Conservation (phyloP, 2,797 vertebrate species). For the Tympanoctomys barrerae region DNA sequence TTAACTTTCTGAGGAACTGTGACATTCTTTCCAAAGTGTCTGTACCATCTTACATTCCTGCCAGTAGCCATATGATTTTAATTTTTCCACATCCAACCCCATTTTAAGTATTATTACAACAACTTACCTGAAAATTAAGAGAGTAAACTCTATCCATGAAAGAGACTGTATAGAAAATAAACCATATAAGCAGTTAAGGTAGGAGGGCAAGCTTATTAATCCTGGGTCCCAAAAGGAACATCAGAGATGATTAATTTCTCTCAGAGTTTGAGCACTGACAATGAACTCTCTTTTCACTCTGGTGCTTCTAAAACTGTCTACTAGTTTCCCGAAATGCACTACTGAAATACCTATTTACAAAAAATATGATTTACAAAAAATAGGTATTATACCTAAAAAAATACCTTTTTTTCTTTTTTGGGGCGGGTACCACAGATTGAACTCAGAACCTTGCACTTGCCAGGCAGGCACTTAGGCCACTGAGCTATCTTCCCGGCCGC, state of each 20-base stretch:
- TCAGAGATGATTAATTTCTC: conserved; percentile 47
- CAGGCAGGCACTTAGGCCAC: too few species aligned
- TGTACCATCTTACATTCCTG: conserved; percentile 35
- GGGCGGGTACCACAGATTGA: too few species aligned
- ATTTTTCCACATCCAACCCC: conserved; percentile 4
- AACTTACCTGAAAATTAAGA: conserved; percentile 41
- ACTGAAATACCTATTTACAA: conserved; percentile 66
- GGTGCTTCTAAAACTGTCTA: conserved; percentile 71
- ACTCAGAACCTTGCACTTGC: too few species aligned
- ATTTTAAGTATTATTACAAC: conserved; percentile 50
- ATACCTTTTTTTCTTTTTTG: too few species aligned
- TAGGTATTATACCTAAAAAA: too few species aligned
- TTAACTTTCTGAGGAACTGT: conserved; percentile 38
- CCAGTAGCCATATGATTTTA: background rate
- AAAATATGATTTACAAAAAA: conserved; percentile 71
- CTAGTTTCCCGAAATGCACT: conserved; percentile 72
- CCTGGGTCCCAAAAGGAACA: background rate
- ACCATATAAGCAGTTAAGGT: conserved; percentile 25
- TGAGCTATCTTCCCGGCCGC: too few species aligned
- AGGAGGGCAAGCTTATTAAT: conserved; percentile 20
- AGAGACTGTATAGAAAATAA: conserved; percentile 44
- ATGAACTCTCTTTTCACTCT: conserved; percentile 35
- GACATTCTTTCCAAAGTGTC: conserved; percentile 26
- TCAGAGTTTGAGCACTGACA: background rate
- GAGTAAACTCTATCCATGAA: conserved; percentile 27